Evolutionary conservation across 2,888 invertebrate species (phyloP).

Genomic region (Caenorhabditis japonica): DNA sequence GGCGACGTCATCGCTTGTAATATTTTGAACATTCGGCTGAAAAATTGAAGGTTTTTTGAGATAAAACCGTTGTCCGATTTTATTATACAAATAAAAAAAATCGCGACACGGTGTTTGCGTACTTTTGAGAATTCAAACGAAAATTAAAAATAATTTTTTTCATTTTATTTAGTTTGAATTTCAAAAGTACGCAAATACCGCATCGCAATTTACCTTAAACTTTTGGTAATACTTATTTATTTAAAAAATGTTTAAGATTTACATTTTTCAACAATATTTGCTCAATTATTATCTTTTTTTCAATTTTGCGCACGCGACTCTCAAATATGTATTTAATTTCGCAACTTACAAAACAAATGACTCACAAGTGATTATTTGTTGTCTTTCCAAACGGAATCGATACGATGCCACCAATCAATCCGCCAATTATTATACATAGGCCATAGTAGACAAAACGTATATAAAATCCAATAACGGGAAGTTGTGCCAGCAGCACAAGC

Average conservation of each 20-base stretch:
- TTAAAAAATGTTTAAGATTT: no score
- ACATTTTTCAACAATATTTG: no score
- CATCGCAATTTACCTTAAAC: no score
- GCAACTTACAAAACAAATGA: neutral
- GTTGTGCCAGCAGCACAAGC: conserved; percentile 24
- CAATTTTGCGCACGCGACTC: conserved; percentile 8
- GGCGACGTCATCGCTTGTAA: conserved; percentile 54
- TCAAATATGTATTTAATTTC: conserved; percentile 61
- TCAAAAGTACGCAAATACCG: no score
- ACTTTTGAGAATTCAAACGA: no score
- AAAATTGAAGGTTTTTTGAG: conserved; percentile 3
- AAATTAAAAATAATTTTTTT: no score
- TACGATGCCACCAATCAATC: conserved; percentile 51
- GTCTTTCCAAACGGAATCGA: conserved; percentile 58
- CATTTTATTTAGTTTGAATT: no score
- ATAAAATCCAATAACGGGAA: conserved; percentile 49
- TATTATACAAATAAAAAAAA: no score
- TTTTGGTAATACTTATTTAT: no score
- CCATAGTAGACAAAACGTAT: conserved; percentile 53
- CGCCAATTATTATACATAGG: conserved; percentile 57
- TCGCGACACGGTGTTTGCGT: no score
- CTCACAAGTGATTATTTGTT: conserved; percentile 63
- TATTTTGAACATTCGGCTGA: conserved; percentile 63
- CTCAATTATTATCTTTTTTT: no score
- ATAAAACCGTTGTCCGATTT: no score